A percentile compares a stretch with the other conserved stretches of the same genome.
These are phyloP conservation scores for Moxostoma hubbsi DNA, from an alignment of 2,797 vertebrate genomes.

Conservation along the genomic window DNA sequence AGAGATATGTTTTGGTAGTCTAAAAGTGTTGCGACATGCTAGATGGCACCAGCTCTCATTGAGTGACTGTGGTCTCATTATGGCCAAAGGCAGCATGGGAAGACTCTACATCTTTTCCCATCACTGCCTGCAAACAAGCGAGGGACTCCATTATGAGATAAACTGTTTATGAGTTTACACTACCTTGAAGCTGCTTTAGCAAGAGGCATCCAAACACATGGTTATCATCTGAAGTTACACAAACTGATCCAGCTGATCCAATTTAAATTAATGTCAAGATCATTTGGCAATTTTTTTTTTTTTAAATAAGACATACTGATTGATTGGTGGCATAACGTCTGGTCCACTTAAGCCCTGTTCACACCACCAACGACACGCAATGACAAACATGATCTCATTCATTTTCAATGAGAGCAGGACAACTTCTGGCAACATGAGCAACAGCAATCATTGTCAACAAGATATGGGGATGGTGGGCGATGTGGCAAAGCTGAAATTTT, in stretches of 20 bases:
- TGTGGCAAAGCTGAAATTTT: no score
- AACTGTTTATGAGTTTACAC: slow-evolving; percentile 24
- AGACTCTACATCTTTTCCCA: background rate
- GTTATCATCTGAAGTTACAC: background rate
- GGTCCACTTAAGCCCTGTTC: no score
- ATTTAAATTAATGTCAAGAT: background rate
- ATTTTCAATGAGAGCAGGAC: no score
- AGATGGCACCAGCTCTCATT: slow-evolving; percentile 27
- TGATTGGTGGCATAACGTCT: no score
- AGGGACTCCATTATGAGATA: slow-evolving; percentile 11
- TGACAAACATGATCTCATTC: no score
- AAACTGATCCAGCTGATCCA: background rate
- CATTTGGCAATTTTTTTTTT: no score
- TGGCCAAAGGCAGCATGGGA: slow-evolving; percentile 9
- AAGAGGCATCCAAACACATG: background rate
- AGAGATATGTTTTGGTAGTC: slow-evolving; percentile 9
- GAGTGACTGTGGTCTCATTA: slow-evolving; percentile 47
- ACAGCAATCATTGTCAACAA: no score
- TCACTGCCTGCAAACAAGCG: slow-evolving; percentile 33
- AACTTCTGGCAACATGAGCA: no score
- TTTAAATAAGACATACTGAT: no score
- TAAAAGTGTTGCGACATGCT: slow-evolving; percentile 37
- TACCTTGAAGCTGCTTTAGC: background rate
- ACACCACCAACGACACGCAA: no score
- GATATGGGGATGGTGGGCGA: no score